These are phyloP conservation scores for Catharus ustulatus DNA, from an alignment of 2,797 vertebrate species.

Conservation along the genomic window DNA sequence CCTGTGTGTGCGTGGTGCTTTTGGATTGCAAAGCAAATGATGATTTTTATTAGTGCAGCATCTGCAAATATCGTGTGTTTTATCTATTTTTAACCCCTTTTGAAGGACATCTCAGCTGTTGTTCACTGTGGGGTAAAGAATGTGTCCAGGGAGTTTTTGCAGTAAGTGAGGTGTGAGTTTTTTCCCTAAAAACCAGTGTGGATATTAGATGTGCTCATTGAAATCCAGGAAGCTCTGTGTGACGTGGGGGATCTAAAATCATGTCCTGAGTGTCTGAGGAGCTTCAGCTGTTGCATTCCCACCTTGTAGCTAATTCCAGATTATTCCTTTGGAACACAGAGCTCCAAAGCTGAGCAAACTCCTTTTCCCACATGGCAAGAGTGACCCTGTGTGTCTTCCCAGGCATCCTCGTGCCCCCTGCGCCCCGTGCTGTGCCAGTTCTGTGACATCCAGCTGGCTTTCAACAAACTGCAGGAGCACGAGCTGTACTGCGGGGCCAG, in stretches of 20 bases:
- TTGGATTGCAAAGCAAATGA: neutral
- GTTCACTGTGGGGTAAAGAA: neutral
- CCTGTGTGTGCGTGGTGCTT: neutral
- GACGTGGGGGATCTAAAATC: neutral
- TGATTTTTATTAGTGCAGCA: neutral
- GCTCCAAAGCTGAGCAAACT: neutral
- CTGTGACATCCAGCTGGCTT: constrained; percentile 90
- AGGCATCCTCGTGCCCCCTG: constrained; percentile 83
- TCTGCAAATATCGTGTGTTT: neutral
- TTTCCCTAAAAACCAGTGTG: accelerated
- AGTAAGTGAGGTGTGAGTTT: neutral
- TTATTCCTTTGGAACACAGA: neutral
- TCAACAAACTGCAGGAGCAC: constrained; percentile 87
- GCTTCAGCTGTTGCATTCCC: neutral
- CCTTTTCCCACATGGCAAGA: accelerated
- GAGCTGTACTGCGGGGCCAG: constrained; percentile 93
- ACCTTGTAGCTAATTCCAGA: accelerated
- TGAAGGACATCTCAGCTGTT: neutral
- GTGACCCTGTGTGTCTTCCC: neutral
- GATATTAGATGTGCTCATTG: neutral
- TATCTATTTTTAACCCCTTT: neutral
- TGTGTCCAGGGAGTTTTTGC: neutral
- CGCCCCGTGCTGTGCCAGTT: constrained; percentile 88
- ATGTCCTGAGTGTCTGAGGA: accelerated
- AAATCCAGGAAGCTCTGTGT: neutral